Conservation (phyloP, 2,797 vertebrate species). For the Spheniscus humboldti region DNA sequence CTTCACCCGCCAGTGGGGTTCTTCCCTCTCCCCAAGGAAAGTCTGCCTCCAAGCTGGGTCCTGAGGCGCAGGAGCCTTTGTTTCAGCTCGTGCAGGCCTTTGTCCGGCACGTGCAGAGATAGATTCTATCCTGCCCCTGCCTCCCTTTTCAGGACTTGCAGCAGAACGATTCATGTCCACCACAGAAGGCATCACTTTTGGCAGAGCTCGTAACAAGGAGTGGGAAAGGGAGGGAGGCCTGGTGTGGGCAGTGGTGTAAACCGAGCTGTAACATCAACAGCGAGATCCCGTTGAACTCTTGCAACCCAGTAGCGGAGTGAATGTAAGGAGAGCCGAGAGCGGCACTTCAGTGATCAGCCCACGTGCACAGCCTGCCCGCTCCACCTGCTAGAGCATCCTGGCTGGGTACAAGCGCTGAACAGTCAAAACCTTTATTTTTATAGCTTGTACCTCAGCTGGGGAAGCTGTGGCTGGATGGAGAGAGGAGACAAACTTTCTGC, state of each 20-base stretch:
- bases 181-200: neutral
- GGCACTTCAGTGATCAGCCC: neutral
- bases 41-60: slow-evolving; percentile 81
- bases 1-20: slow-evolving; percentile 85
- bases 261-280: neutral
- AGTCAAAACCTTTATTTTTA: slow-evolving; percentile 69
- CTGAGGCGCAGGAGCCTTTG: slow-evolving; percentile 92
- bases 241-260: neutral
- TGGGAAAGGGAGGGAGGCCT: slow-evolving; percentile 18
- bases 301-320: neutral
- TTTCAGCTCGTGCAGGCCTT: slow-evolving; percentile 97
- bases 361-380: neutral
- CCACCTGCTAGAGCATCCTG: neutral
- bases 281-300: neutral
- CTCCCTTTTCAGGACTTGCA: neutral
- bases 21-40: slow-evolving; percentile 89
- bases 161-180: neutral
- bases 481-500: neutral
- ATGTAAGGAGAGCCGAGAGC: neutral
- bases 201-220: neutral
- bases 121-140: slow-evolving; percentile 9
- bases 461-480: slow-evolving; percentile 20
- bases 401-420: neutral
- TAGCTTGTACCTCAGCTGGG: slow-evolving; percentile 49
- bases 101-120: slow-evolving; percentile 91